Percentiles rank a stretch among this genome's conserved stretches.
These are phyloP conservation scores for Sebastes umbrosus DNA, from an alignment of 2,797 vertebrate genomes.

Conservation along the genomic window DNA sequence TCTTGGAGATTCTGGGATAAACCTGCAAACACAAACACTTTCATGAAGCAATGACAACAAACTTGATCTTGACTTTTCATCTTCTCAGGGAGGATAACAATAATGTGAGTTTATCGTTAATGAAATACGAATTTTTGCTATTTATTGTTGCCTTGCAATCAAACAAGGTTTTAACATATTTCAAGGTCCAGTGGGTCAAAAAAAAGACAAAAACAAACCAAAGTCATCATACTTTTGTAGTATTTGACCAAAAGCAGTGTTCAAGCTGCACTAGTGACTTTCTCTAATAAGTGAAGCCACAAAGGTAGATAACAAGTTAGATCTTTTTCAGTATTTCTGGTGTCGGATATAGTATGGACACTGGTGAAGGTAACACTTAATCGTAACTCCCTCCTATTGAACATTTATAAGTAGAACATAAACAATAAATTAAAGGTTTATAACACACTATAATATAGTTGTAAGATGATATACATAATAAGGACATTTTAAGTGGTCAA, in stretches of 20 bases:
- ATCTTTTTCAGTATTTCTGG: too few species aligned
- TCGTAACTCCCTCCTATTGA: not conserved
- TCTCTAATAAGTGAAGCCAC: too few species aligned
- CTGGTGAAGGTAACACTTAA: not conserved
- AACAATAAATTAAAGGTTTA: too few species aligned
- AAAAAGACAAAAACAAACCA: too few species aligned
- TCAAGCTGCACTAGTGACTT: not conserved
- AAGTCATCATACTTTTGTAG: not conserved
- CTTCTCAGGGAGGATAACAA: not conserved
- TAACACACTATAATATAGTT: too few species aligned
- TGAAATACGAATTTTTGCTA: not conserved
- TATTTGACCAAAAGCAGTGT: not conserved
- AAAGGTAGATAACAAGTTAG: too few species aligned
- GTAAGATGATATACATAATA: too few species aligned
- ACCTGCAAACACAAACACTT: conserved; percentile 75
- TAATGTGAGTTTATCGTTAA: not conserved
- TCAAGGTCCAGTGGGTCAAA: not conserved
- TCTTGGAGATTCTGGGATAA: conserved; percentile 93
- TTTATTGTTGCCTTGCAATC: not conserved
- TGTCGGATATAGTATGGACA: not conserved
- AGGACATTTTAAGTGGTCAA: not conserved
- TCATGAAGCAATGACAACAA: not conserved
- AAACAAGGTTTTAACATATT: not conserved
- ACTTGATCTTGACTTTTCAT: not conserved
- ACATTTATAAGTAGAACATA: not conserved